phyloP scores from a whole-genome alignment of 2,113 vertebrate species.

The Gallinago paraguaiae region DNA sequence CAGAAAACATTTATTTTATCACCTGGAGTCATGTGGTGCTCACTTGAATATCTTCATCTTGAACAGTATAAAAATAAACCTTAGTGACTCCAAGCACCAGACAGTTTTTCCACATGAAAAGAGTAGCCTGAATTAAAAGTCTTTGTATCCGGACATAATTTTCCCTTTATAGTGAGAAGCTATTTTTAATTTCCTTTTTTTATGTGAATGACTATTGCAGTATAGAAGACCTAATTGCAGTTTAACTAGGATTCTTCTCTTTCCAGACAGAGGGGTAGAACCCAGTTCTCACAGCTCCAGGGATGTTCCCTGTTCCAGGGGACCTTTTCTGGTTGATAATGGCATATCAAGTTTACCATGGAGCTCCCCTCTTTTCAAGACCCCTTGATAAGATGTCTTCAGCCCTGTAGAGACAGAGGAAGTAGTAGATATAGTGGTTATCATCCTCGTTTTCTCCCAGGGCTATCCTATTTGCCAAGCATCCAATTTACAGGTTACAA shows the following conservation, averaged over 20 bases:
- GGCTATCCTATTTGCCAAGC: not conserved
- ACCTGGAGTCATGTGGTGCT: not conserved
- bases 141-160: not conserved
- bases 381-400: not conserved
- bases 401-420: not conserved
- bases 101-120: not conserved
- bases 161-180: not conserved
- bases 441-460: not conserved
- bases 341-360: not conserved
- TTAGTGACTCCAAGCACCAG: not conserved
- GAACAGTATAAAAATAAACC: not conserved
- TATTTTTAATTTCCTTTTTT: not conserved
- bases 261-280: not conserved
- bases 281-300: not conserved
- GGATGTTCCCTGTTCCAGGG: not conserved
- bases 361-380: not conserved
- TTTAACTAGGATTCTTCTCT: not conserved
- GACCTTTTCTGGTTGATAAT: not conserved
- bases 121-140: not conserved
- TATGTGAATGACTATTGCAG: not conserved
- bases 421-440: not conserved
- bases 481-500: not conserved
- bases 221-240: not conserved
- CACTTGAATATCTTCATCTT: not conserved
- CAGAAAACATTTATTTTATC: not conserved